Percentiles rank a stretch among this genome's conserved stretches.
These are phyloP conservation scores for Coptotermes formosanus DNA, from an alignment of 1,140 invertebrate genomes.

Conservation along the genomic window DNA sequence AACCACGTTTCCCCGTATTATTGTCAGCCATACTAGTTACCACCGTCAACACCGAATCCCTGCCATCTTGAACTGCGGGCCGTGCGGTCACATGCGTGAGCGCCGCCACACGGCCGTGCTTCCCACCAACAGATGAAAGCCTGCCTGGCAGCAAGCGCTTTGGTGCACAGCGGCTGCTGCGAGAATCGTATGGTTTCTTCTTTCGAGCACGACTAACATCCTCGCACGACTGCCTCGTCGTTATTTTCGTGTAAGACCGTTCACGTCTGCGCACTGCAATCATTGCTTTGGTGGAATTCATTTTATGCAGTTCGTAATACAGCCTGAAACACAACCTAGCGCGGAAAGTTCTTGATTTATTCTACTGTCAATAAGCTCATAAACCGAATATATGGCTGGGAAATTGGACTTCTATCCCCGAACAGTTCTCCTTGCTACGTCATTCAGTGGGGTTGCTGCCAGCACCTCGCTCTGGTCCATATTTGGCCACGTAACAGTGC, in stretches of 20 bases:
- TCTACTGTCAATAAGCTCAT: not conserved
- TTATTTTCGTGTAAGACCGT: not conserved
- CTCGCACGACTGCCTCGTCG: not conserved
- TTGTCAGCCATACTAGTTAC: constrained; percentile 36
- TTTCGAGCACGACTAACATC: not conserved
- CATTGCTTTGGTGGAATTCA: not conserved
- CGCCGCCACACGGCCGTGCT: constrained; percentile 30
- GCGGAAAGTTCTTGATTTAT: not conserved
- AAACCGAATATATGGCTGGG: not conserved
- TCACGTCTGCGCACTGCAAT: not conserved
- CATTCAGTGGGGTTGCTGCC: not conserved
- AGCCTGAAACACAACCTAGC: not conserved
- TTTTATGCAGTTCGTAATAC: not conserved
- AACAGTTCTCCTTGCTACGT: not conserved
- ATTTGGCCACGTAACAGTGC: not conserved
- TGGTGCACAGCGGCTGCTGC: not conserved
- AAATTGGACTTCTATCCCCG: not conserved
- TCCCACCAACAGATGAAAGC: not conserved
- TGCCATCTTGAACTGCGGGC: constrained; percentile 36
- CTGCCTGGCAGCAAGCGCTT: too few species aligned
- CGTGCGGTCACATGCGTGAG: constrained; percentile 24
- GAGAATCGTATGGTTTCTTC: not conserved
- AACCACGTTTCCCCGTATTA: constrained; percentile 21
- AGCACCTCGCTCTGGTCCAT: not conserved
- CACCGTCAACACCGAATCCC: constrained; percentile 25